Evolutionary conservation across 2,888 invertebrate genomes (phyloP), one percentile per base, ranked within the genome.

Genomic region (Opisthograptis luteolata): DNA sequence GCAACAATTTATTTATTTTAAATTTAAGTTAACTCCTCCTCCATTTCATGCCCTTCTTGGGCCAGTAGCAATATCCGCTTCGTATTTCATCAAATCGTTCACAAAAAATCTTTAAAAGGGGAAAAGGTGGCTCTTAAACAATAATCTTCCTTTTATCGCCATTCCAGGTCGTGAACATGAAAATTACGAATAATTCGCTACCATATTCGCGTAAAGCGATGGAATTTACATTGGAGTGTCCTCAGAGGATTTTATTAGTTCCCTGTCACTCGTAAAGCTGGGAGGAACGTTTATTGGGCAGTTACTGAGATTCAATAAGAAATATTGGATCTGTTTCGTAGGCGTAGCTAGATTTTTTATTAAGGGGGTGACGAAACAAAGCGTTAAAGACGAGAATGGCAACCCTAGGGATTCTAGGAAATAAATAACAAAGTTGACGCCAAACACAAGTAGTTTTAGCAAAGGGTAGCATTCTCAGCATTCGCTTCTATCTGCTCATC

Each of bases 231-330:
- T 73, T 68, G 57, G 41, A 68, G 63, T 67, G 62, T 63, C 62
- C 64, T 68, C 49, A 46, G 54, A 58, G 54, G 42, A 59, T 75
- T 74, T 75, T 79, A 77, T 76, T 78, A 71, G 67, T 68, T 67
- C 58, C 40, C 64, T 65, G 68, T 70, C 70, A 68, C 66, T 62
- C 69, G 66, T 78, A 70, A 76, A 73, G 64, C 65, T 55, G 52
- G 50, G 36, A 53, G 64, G 64, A 64, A 59, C 70, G 69, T 76
- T 84, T 83, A 84, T 81, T 79, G 75, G 77, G 73, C 73, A 74
- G 76, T 79, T 75, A 76, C 76, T 55, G 73, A 72, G 77, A 77
- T 82, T 79, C 76, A 81, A 82, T 79, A 76, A 73, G 73, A 70
- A 74, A 76, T 81, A 81, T 79, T 76, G 72, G 62, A 54, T 67